A percentile compares a stretch with the other conserved stretches of the same genome.
phyloP scores from a whole-genome alignment of 1,140 invertebrate species.

The Melitaea cinxia region DNA sequence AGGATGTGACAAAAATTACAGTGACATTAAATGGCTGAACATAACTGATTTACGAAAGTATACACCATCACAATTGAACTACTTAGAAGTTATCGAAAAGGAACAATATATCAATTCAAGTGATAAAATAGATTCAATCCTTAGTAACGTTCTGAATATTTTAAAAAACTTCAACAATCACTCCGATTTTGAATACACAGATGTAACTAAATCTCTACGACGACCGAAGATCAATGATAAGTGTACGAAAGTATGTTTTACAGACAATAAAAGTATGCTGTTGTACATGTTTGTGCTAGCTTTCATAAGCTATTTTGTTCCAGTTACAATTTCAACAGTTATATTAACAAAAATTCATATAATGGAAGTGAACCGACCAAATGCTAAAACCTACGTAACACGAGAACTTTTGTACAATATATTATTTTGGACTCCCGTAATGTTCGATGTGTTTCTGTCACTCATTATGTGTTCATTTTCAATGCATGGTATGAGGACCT shows the following conservation, averaged over 20 bases:
- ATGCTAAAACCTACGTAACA: constrained; percentile 64
- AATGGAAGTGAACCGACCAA: constrained; percentile 56
- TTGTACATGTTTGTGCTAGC: constrained; percentile 65
- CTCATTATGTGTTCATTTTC: constrained; percentile 69
- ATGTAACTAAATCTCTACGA: constrained; percentile 47
- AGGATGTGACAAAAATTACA: constrained; percentile 41
- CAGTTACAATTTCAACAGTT: constrained; percentile 65
- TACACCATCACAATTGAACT: constrained; percentile 42
- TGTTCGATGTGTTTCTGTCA: constrained; percentile 73
- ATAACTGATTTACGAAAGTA: constrained; percentile 46
- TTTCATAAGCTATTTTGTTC: constrained; percentile 69
- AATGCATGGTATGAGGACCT: constrained; percentile 59
- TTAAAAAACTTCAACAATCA: constrained; percentile 62
- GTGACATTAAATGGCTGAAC: constrained; percentile 26
- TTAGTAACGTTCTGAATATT: constrained; percentile 63
- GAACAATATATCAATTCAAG: constrained; percentile 44
- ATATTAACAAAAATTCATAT: constrained; percentile 72
- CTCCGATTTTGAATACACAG: constrained; percentile 47
- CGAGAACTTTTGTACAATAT: constrained; percentile 69
- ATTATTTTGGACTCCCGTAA: constrained; percentile 73
- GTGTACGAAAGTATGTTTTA: constrained; percentile 68
- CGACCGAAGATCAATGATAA: constrained; percentile 52
- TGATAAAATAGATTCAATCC: constrained; percentile 48
- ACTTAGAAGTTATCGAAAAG: constrained; percentile 52
- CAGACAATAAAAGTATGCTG: constrained; percentile 61